Evolutionary conservation across 2,113 vertebrate species (phyloP).

Genomic region (Jaculus jaculus): DNA sequence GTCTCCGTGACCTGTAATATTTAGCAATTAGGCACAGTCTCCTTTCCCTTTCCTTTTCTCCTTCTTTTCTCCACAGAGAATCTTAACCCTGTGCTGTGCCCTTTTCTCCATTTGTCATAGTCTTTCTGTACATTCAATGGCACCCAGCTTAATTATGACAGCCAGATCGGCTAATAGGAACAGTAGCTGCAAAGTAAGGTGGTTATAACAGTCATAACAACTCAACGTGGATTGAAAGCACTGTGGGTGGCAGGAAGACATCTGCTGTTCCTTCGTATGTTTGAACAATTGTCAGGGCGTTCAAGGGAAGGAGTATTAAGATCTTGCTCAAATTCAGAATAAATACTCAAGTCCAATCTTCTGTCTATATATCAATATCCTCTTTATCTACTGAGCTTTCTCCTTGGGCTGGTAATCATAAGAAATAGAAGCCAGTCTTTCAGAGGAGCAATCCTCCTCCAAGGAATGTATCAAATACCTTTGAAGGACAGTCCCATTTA

Average conservation of each 20-base stretch:
- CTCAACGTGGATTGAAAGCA: neutral
- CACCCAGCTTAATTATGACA: neutral
- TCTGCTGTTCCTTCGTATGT: neutral
- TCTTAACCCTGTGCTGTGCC: neutral
- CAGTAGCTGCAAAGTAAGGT: neutral
- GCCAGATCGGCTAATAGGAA: neutral
- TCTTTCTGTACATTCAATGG: neutral
- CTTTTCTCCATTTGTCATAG: neutral
- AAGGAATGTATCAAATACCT: neutral
- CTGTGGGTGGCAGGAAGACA: neutral
- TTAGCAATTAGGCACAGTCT: neutral
- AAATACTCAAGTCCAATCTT: neutral
- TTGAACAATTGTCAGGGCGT: neutral
- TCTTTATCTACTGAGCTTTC: neutral
- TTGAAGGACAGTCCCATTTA: neutral
- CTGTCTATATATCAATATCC: rapidly evolving
- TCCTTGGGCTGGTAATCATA: neutral
- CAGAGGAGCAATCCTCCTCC: neutral
- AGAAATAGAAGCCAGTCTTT: neutral
- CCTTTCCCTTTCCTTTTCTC: neutral
- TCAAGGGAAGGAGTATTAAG: neutral
- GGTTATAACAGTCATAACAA: neutral
- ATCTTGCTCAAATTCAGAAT: neutral
- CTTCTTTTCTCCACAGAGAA: neutral
- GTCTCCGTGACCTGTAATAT: rapidly evolving